phyloP scores from a whole-genome alignment of 2,113 vertebrate genomes.

The Sceloporus undulatus region DNA sequence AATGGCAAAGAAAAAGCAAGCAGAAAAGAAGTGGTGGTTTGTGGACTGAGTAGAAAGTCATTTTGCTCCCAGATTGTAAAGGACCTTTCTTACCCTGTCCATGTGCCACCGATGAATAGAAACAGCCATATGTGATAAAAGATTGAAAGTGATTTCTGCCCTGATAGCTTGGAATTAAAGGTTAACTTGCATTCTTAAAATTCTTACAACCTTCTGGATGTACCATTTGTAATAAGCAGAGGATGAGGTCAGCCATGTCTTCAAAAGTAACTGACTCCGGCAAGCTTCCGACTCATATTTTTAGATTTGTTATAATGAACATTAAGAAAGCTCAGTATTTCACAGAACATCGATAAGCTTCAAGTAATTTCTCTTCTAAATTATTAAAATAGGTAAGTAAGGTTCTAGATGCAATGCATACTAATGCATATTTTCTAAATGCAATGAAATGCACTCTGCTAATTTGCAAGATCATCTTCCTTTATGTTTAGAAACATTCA shows the following conservation, averaged over 20 bases:
- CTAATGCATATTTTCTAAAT: conserved; percentile 54
- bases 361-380: conserved; percentile 58
- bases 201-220: neutral
- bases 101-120: no score
- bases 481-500: conserved; percentile 61
- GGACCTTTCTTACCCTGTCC: no score
- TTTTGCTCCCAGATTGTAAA: no score
- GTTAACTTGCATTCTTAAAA: neutral
- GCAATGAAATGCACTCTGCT: conserved; percentile 68
- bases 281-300: conserved; percentile 65
- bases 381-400: conserved; percentile 69
- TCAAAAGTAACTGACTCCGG: conserved; percentile 58
- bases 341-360: conserved; percentile 67
- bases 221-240: conserved; percentile 53
- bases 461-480: conserved; percentile 72
- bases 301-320: conserved; percentile 61
- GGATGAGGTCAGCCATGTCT: conserved; percentile 55
- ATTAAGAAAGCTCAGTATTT: conserved; percentile 58
- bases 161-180: neutral
- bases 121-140: neutral
- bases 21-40: neutral
- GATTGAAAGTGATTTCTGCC: neutral
- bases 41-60: no score
- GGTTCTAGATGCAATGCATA: conserved; percentile 55
- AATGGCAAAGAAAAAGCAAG: neutral